phyloP scores from a whole-genome alignment of 2,888 invertebrate species.

The Drosophila paucipuncta region DNA sequence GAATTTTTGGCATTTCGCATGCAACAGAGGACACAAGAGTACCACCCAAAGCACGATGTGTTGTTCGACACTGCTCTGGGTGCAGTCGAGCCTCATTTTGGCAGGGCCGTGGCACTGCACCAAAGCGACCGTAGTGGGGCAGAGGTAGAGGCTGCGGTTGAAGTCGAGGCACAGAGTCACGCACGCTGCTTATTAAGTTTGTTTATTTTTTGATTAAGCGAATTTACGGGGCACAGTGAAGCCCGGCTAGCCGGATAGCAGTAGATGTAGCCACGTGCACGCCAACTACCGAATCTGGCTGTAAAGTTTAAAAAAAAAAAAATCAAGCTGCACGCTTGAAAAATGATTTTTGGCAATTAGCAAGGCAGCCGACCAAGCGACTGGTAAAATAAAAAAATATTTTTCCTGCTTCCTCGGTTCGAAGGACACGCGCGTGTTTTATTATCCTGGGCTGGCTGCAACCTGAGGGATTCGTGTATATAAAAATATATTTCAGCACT shows the following conservation, averaged over 20 bases:
- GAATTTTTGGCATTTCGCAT: slow-evolving; percentile 52
- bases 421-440: slow-evolving; percentile 69
- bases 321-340: slow-evolving; percentile 62
- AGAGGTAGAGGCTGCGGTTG: not conserved
- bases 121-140: slow-evolving; percentile 46
- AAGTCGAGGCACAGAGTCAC: slow-evolving; percentile 23
- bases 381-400: slow-evolving; percentile 33
- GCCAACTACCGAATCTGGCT: slow-evolving; percentile 31
- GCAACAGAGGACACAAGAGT: slow-evolving; percentile 40
- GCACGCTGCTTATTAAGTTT: slow-evolving; percentile 67
- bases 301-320: slow-evolving; percentile 33
- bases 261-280: slow-evolving; percentile 43
- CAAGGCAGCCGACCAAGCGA: slow-evolving; percentile 57
- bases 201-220: slow-evolving; percentile 77
- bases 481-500: slow-evolving; percentile 22
- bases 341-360: slow-evolving; percentile 79
- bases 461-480: slow-evolving; percentile 59
- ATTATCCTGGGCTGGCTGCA: slow-evolving; percentile 71
- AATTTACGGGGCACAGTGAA: slow-evolving; percentile 55
- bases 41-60: slow-evolving; percentile 9
- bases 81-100: slow-evolving; percentile 24
- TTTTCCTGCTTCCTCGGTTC: slow-evolving; percentile 36
- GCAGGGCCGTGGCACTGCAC: slow-evolving; percentile 43
- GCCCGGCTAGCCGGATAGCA: slow-evolving; percentile 2
- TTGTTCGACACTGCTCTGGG: not conserved